A percentile compares a stretch with the other conserved stretches of the same genome.
These are phyloP conservation scores for Pollenia amentaria DNA, from an alignment of 2,888 invertebrate species.

Conservation along the genomic window DNA sequence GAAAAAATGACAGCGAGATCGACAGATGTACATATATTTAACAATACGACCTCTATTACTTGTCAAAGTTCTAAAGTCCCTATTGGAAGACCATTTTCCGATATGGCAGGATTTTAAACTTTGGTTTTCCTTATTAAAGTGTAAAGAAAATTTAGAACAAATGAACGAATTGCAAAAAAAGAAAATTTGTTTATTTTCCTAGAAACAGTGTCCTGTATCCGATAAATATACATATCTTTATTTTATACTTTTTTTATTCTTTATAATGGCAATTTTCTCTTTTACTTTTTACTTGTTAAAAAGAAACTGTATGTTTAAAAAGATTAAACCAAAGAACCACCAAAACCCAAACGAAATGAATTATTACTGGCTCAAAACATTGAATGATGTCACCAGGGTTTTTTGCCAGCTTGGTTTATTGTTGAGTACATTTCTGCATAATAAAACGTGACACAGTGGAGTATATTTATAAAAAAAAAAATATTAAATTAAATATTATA, in stretches of 20 bases:
- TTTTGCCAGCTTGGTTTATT: neutral
- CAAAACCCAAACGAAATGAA: constrained; percentile 40
- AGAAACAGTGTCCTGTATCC: constrained; percentile 13
- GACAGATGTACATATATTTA: too few species aligned
- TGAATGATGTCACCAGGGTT: constrained; percentile 45
- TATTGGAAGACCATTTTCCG: too few species aligned
- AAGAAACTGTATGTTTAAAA: neutral
- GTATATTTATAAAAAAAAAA: too few species aligned
- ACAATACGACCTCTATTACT: too few species aligned
- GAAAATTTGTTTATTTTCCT: neutral
- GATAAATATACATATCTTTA: constrained; percentile 7
- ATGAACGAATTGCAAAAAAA: too few species aligned
- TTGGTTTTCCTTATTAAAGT: too few species aligned
- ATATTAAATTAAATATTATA: too few species aligned
- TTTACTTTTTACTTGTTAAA: too few species aligned
- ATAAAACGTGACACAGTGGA: neutral
- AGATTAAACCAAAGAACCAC: constrained; percentile 12
- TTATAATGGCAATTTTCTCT: neutral
- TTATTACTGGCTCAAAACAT: constrained; percentile 43
- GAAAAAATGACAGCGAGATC: too few species aligned
- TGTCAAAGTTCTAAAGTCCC: too few species aligned
- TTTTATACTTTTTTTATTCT: neutral
- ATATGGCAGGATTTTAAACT: too few species aligned
- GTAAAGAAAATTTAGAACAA: too few species aligned
- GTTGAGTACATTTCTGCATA: constrained; percentile 42